These are phyloP conservation scores for Ceratina australensis DNA, from an alignment of 1,140 invertebrate species.

Conservation along the genomic window DNA sequence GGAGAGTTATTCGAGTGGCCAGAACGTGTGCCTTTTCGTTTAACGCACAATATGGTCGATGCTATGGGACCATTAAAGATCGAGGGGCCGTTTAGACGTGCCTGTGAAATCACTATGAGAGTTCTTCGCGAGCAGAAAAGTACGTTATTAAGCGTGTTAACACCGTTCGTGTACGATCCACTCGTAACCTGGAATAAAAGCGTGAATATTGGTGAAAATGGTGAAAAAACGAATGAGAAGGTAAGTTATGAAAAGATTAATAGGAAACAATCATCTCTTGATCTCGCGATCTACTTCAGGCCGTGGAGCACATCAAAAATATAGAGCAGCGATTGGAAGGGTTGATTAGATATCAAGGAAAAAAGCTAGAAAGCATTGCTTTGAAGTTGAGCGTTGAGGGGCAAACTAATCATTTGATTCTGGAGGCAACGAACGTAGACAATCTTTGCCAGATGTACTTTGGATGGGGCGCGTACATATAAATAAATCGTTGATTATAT, in stretches of 20 bases:
- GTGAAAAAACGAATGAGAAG: constrained; percentile 85
- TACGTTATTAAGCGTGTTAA: constrained; percentile 93
- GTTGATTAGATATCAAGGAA: constrained; percentile 82
- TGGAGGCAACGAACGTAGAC: constrained; percentile 92
- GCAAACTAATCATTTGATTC: constrained; percentile 93
- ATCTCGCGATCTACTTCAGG: constrained; percentile 75
- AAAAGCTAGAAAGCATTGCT: constrained; percentile 77
- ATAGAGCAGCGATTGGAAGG: constrained; percentile 92
- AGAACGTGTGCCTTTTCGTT: constrained; percentile 96
- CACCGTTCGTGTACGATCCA: constrained; percentile 98
- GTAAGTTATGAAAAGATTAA: constrained; percentile 75
- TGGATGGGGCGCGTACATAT: constrained; percentile 95
- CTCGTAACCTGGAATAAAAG: constrained; percentile 90
- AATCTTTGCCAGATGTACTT: constrained; percentile 98
- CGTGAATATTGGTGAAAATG: constrained; percentile 70
- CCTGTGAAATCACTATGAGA: constrained; percentile 94
- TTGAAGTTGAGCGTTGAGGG: constrained; percentile 92
- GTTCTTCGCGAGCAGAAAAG: constrained; percentile 91
- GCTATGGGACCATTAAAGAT: constrained; percentile 96
- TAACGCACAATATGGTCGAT: constrained; percentile 98
- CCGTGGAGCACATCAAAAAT: constrained; percentile 88
- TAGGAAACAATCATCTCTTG: background rate
- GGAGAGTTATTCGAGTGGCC: constrained; percentile 94
- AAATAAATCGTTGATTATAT: constrained; percentile 50
- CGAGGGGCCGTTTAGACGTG: constrained; percentile 94